Base-by-base conservation (phyloP, 2,888 invertebrate species). In the Schizotus pectinicornis region DNA sequence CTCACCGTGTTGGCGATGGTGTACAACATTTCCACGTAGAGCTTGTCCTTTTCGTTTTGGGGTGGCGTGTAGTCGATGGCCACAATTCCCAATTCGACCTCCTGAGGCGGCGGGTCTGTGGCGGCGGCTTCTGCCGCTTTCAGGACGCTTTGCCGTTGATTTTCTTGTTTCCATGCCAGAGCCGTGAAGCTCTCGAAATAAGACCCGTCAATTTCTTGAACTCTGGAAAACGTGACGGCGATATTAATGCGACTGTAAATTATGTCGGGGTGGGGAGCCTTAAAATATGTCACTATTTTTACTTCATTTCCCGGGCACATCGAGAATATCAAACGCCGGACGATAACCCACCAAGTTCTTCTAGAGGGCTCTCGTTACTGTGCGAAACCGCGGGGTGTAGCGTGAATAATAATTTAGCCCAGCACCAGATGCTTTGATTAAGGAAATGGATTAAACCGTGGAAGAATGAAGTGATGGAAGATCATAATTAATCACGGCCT, bases 151-250 rank as follows among this genome's bases (percentile, higher is more conserved):
- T 94, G 86, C 33, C 94, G 84, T 64, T 94, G 85, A 81, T 94
- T 95, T 79, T 95, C 93, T 73, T 94, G 92, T 74, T 94, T 89
- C 95, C 95, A 95, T 43, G 94, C 91, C 67, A 95, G 80, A 22
- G 94, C 92, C 11, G 94, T 94, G 82, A 95, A 95, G 78, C 90
- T 94, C 81, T 96, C 96, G 81, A 96, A 97, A 82, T 95, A 96
- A 54, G 93, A 92, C 6, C 92, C 93, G 77, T 97, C 96, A 32
- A 94, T 92, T 71, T 96, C 94, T 85, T 95, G 95, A 9, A 95
- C 94, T 68, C 96, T 96, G 83, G 67, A 72, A 59, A 59, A 63
- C 52, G 56, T 59, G 54, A 54, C 57, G 39, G 9, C 12, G 41
- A 54, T 58, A 50, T 50, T 47, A 54, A 59, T 48, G 35, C 11